Evolutionary conservation across 2,888 invertebrate species (phyloP), one percentile per base, ranked within the genome.

Genomic region (Salticus scenicus): DNA sequence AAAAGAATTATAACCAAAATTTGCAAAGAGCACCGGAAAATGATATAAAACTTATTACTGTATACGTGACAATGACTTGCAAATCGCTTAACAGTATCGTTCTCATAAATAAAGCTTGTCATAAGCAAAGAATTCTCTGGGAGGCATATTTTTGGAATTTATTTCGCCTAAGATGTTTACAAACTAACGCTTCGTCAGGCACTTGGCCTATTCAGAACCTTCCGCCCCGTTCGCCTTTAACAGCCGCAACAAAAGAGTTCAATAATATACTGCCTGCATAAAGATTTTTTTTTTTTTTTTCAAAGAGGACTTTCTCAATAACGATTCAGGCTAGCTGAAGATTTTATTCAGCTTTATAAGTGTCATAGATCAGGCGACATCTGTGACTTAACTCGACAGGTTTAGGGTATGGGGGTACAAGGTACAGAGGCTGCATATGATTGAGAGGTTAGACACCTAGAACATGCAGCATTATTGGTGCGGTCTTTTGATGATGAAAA

Each of bases 381-480:
- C 83, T 84, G 83, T 84, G 77, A 78, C 83, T 17, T n/a, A n/a
- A 17, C 67, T 33, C 70, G 82, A 82, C 82, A 82, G 82, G 82
- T 82, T 70, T 42, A 27, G 10, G 47, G 71, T 70, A 72, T 17
- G 51, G 24, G 37, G 51, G n/a, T 69, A 20, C 41, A n/a, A n/a
- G n/a, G n/a, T n/a, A n/a, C n/a, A n/a, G n/a, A n/a, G n/a, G n/a
- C n/a, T n/a, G n/a, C n/a, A n/a, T n/a, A n/a, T n/a, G n/a, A n/a
- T n/a, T n/a, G n/a, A n/a, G n/a, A n/a, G n/a, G n/a, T n/a, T n/a
- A n/a, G n/a, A n/a, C n/a, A n/a, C n/a, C n/a, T n/a, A n/a, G n/a
- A n/a, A n/a, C n/a, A n/a, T n/a, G n/a, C n/a, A n/a, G n/a, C n/a
- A n/a, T n/a, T n/a, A n/a, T n/a, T n/a, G n/a, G n/a, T n/a, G n/a